phyloP scores from a whole-genome alignment of 2,113 vertebrate species.

The Choloepus hoffmanni region DNA sequence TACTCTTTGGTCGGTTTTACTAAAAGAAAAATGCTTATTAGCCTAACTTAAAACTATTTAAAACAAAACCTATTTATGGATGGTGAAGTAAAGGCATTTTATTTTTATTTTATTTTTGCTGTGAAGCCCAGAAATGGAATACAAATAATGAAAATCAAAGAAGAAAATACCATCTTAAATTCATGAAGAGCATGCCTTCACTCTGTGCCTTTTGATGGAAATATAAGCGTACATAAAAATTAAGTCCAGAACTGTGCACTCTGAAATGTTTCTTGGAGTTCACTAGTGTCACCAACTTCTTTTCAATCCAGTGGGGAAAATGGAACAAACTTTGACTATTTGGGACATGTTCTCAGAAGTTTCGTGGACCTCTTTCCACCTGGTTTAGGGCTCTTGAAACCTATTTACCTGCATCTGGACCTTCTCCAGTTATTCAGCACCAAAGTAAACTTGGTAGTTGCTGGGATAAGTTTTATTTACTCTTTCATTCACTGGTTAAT shows the following conservation, averaged over 20 bases:
- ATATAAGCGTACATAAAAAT: not conserved
- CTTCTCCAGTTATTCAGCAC: not conserved
- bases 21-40: slow-evolving; percentile 13
- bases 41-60: not conserved
- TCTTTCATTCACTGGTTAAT: not conserved
- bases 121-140: not conserved
- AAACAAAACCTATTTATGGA: slow-evolving; percentile 17
- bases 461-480: not conserved
- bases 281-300: not conserved
- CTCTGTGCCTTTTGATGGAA: not conserved
- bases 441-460: not conserved
- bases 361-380: not conserved
- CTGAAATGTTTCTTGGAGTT: not conserved
- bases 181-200: not conserved
- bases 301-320: not conserved
- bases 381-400: not conserved
- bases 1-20: not conserved
- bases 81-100: not conserved
- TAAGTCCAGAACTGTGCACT: not conserved
- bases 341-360: not conserved
- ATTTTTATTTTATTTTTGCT: not conserved
- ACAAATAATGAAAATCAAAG: not conserved
- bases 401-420: not conserved
- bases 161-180: not conserved
- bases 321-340: not conserved